Evolutionary conservation across 1,140 invertebrate species (phyloP).

Genomic region (Oedothorax gibbosus): DNA sequence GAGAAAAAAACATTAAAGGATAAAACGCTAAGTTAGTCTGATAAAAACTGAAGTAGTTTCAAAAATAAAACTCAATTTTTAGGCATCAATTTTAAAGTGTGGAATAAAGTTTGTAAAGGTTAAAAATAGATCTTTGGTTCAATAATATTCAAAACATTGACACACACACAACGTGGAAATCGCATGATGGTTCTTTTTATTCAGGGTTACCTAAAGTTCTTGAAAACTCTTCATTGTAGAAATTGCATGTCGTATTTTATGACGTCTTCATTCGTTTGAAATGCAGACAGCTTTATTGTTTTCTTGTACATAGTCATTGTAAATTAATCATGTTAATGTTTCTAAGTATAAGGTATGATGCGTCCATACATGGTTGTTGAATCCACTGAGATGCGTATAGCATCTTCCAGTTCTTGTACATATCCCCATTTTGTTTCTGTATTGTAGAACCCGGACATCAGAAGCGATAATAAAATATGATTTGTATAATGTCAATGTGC

Average conservation of each 20-base stretch:
- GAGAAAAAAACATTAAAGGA: no score
- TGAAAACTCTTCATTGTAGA: not conserved
- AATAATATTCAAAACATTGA: no score
- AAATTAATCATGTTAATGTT: slow-evolving; percentile 27
- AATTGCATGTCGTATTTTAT: not conserved
- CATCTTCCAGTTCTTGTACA: slow-evolving; percentile 26
- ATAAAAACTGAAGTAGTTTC: no score
- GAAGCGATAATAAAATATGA: slow-evolving; percentile 46
- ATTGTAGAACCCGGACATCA: not conserved
- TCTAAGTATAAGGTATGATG: slow-evolving; percentile 12
- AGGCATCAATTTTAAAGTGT: no score
- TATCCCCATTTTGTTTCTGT: slow-evolving; percentile 7
- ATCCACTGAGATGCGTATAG: not conserved
- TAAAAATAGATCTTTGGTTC: no score
- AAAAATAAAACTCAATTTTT: no score
- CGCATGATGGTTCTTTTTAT: no score
- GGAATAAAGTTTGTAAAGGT: no score
- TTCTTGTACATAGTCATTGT: slow-evolving; percentile 50
- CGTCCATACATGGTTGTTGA: slow-evolving; percentile 40
- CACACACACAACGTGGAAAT: no score
- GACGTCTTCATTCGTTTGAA: not conserved
- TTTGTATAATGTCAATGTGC: slow-evolving; percentile 33
- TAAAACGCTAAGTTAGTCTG: no score
- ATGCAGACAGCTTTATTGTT: not conserved
- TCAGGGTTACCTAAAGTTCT: no score